A percentile compares a stretch with the other conserved stretches of the same genome.
Evolutionary conservation across 2,113 vertebrate genomes (phyloP).

Genomic region (Crotalus helleri): DNA sequence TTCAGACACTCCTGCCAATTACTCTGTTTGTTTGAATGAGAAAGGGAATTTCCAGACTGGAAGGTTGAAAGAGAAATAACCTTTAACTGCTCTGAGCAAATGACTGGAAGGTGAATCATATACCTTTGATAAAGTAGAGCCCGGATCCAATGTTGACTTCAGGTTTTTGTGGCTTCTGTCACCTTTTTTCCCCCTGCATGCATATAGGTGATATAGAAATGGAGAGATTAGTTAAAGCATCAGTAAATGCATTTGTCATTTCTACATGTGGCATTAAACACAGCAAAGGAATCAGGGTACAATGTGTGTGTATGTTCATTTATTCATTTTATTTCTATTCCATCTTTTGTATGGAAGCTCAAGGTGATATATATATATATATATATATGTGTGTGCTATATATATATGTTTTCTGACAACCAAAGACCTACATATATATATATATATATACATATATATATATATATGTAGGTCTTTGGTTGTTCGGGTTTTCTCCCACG

Average conservation of each 20-base stretch:
- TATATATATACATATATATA: too few relatives aligned
- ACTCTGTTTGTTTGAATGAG: neutral
- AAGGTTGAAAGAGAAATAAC: neutral
- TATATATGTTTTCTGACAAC: too few relatives aligned
- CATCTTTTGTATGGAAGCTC: neutral
- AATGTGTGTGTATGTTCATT: neutral
- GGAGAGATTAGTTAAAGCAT: neutral
- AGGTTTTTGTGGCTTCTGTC: neutral
- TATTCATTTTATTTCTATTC: neutral
- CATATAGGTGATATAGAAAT: neutral
- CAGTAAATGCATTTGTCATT: neutral
- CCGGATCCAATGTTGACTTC: constrained; percentile 2
- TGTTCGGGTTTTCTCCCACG: too few relatives aligned
- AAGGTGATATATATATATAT: neutral
- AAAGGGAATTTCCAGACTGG: constrained; percentile 13
- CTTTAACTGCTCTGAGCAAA: constrained; percentile 29
- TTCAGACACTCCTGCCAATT: neutral
- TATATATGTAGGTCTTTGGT: too few relatives aligned
- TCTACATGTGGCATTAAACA: neutral
- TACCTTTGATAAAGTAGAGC: neutral
- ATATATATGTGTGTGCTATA: too few relatives aligned
- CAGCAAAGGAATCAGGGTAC: neutral
- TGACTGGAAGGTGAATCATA: constrained; percentile 47
- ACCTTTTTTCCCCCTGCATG: accelerated
- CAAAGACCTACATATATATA: too few relatives aligned